Evolutionary conservation across 2,888 invertebrate species (phyloP), one percentile per base, ranked within the genome.

Genomic region (Bruchidius siliquastri): DNA sequence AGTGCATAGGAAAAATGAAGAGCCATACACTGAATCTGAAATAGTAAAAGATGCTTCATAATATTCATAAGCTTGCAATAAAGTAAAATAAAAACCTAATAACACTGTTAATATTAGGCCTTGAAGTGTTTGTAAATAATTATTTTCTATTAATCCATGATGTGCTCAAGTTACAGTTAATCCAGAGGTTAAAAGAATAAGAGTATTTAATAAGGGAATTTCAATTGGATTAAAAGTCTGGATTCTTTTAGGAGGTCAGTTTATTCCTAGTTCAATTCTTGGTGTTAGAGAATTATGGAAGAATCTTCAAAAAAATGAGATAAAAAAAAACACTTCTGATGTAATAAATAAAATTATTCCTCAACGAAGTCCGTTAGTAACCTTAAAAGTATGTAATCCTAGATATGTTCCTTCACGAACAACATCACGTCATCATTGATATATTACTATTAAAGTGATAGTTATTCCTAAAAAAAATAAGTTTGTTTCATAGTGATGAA

Each of bases 311-410:
- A 91, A 91, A 84, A 91, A 90, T n/a, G 88, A 87, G 71, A 89
- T 82, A 81, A 91, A 90, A 83, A 89, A 91, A 78, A 92, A 86
- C 78, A 92, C 85, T 90, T 93, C 92, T 71, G 92, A 92, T 6
- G 90, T 84, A 90, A 92, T 92, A 89, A 93, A 92, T 87, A 92
- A 84, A 84, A 92, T 90, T 90, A 93, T 92, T 79, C 92, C 92
- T 88, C 90, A 90, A 75, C 90, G 90, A 84, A 93, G 81, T 0
- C 91, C 90, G 83, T 87, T 87, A 13, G 86, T 85, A 0, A 92
- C 91, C 81, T 86, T 81, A 22, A 86, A 84, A 0, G 92, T 91
- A 82, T 93, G 92, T 73, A 88, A 84, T 0, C 92, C 92, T 90
- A 92, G 91, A 73, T 88, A 88, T 0, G 91, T 90, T 79, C 91